These are phyloP conservation scores for Fulica atra DNA, from an alignment of 2,113 vertebrate genomes.

Conservation along the genomic window DNA sequence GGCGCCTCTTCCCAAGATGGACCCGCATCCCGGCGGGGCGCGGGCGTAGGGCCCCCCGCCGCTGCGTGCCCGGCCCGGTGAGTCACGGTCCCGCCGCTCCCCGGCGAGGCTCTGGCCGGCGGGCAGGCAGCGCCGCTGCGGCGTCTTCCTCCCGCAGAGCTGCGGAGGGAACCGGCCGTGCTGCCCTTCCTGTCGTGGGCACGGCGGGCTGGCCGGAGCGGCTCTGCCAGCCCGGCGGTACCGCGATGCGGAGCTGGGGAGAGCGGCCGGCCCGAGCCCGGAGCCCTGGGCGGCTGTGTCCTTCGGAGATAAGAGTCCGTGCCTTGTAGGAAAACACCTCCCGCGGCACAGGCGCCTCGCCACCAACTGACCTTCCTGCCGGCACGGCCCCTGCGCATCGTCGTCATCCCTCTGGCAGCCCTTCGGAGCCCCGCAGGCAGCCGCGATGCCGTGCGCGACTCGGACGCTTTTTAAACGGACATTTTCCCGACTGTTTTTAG, in stretches of 20 bases:
- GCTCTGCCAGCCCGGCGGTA: fast-evolving
- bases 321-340: fast-evolving
- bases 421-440: neutral
- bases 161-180: neutral
- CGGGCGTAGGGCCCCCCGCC: neutral
- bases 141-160: neutral
- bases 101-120: neutral
- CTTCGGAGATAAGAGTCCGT: fast-evolving
- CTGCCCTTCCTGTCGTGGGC: neutral
- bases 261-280: too few relatives aligned
- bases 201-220: neutral
- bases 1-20: neutral
- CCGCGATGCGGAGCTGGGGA: neutral
- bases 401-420: neutral
- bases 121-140: neutral
- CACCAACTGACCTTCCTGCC: neutral
- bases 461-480: neutral
- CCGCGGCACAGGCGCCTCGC: fast-evolving
- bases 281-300: neutral
- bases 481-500: neutral
- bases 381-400: neutral
- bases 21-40: neutral
- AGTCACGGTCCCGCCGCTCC: neutral
- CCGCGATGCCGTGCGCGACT: neutral
- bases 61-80: neutral